Base-by-base conservation (phyloP, 30 jellyfish, hydroid and myxozoan genomes). In the Clytia hemisphaerica region DNA sequence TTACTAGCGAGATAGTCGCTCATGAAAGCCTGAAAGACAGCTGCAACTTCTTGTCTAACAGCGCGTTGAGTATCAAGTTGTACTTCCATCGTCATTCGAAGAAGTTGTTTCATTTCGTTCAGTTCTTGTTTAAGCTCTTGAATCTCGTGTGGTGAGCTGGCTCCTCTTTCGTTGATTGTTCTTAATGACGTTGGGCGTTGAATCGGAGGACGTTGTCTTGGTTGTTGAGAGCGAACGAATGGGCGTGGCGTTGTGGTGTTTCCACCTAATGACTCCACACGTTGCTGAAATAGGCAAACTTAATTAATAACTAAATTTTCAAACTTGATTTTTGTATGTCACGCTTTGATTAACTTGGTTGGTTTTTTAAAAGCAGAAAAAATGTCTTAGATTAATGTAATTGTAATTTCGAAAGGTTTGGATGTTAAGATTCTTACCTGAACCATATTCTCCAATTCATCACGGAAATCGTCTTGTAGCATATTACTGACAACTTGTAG, bases 41-140 rank as follows among this genome's bases (percentile, higher is more conserved):
- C 95, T 2, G 95, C 55, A 24, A 84, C 93, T 51, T 84, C 95
- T 58, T 84, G 95, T 15, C 95, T 81, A 3, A 84, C 71, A 37
- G 95, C 88, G 34, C 95, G 72, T 49, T 84, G 95, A 4, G 89
- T 77, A 36, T 84, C 95, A 83, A 84, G 64, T 32, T 84, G 95
- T 27, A 84, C 53, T 67, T 84, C 95, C 10, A 76, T 57, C 58
- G 60, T 84, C 84, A 78, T 73, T 38, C 62, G 82, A 80, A 84
- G 9, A 88, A 84, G 72, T 19, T 66, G 79, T 40, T 77, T 77
- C 95, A 84, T 84, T 58, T 84, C 95, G 9, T 75, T 78, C 72
- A 84, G 27, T 27, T 84, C 89, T 7, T 44, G 61, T 45, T 76
- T 69, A 72, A 84, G 31, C 5, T 49, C 18, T 30, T 64, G 67